A percentile compares a stretch with the other conserved stretches of the same genome.
Conservation (phyloP, 2,113 vertebrate species). For the Atractosteus spatula region DNA sequence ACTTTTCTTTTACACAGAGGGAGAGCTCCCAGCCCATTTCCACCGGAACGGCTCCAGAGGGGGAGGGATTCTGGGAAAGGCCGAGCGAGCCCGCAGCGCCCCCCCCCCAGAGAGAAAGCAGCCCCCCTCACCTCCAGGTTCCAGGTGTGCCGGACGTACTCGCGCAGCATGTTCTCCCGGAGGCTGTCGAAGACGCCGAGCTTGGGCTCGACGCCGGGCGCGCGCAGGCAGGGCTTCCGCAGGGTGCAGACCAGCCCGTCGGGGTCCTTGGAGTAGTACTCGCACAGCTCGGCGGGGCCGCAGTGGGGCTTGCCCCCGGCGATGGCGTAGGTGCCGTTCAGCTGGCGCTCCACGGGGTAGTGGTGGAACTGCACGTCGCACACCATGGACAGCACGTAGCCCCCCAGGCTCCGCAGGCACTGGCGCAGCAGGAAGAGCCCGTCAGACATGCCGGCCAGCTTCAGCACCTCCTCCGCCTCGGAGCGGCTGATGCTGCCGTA, state of each 20-base stretch:
- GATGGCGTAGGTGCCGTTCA: conserved; percentile 89
- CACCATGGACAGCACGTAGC: conserved; percentile 89
- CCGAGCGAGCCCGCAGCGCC: background rate
- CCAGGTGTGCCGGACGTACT: conserved; percentile 89
- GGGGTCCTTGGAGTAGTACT: conserved; percentile 86
- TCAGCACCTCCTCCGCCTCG: conserved; percentile 86
- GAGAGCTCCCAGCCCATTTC: no score
- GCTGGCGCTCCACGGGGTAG: conserved; percentile 87
- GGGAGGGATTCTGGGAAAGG: no score
- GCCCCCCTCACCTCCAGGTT: conserved; percentile 79
- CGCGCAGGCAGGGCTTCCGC: conserved; percentile 83
- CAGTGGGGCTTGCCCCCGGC: conserved; percentile 84
- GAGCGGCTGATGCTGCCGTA: conserved; percentile 88
- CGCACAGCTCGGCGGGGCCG: conserved; percentile 88
- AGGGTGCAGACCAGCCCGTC: conserved; percentile 85
- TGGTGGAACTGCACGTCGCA: conserved; percentile 82
- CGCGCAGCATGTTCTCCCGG: conserved; percentile 88
- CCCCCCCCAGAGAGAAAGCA: background rate
- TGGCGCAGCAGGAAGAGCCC: conserved; percentile 90
- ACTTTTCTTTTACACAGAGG: no score
- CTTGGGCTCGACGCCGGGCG: conserved; percentile 63
- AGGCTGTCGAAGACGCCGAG: conserved; percentile 82
- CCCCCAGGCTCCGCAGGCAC: conserved; percentile 88
- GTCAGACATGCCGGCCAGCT: conserved; percentile 86
- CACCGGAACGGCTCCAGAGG: no score